Evolutionary conservation across 2,113 vertebrate species (phyloP).

Genomic region (Piprites chloris): DNA sequence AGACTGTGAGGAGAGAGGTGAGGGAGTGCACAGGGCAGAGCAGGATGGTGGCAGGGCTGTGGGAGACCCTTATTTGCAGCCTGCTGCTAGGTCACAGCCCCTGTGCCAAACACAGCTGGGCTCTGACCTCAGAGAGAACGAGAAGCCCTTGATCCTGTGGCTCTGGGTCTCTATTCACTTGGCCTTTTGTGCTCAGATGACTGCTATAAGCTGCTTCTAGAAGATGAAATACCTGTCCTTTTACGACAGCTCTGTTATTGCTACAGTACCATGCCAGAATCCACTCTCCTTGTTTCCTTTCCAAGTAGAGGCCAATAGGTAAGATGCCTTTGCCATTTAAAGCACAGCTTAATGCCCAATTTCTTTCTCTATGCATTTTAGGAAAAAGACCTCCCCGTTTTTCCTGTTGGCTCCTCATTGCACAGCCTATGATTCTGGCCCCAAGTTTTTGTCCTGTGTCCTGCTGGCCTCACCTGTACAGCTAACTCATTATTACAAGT

Average conservation of each 20-base stretch:
- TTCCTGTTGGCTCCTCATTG: not conserved
- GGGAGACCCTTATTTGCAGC: not conserved
- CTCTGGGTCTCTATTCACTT: not conserved
- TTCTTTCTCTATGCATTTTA: not conserved
- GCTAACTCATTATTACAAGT: not conserved
- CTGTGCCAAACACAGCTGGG: not conserved
- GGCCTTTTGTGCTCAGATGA: not conserved
- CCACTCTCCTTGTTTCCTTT: not conserved
- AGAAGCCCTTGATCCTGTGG: not conserved
- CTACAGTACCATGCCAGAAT: not conserved
- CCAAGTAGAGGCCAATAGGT: not conserved
- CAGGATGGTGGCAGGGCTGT: accelerated
- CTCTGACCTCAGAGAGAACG: not conserved
- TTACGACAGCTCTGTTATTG: not conserved
- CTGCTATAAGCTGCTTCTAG: not conserved
- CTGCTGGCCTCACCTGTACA: not conserved
- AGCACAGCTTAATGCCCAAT: not conserved
- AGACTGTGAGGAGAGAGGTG: not conserved
- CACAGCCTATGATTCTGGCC: not conserved
- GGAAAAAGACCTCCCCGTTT: not conserved
- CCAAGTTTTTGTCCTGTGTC: not conserved
- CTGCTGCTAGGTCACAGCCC: not conserved
- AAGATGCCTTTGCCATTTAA: not conserved
- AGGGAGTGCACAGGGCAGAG: not conserved
- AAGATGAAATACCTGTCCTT: not conserved